Percentiles rank a stretch among this genome's conserved stretches.
Conservation (phyloP, 2,888 invertebrate genomes). For the Syrphus vitripennis region DNA sequence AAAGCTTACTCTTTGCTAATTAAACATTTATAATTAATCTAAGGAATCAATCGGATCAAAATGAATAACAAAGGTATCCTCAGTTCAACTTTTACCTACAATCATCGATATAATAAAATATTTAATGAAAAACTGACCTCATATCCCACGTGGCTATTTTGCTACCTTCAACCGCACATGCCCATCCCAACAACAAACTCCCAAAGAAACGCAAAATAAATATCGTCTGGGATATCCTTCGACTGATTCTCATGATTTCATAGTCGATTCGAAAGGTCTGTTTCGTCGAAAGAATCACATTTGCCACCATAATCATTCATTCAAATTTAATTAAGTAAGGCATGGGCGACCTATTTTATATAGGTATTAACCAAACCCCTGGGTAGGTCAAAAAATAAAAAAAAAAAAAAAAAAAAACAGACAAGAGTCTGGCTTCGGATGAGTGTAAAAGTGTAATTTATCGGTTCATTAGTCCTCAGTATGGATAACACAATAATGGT, state of each 20-base stretch:
- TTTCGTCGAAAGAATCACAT: neutral
- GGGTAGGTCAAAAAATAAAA: neutral
- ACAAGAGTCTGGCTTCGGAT: neutral
- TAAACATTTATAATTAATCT: neutral
- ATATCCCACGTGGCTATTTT: neutral
- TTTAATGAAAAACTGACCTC: neutral
- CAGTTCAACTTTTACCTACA: neutral
- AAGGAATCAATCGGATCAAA: neutral
- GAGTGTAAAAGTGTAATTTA: slow-evolving; percentile 62
- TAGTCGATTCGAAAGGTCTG: neutral
- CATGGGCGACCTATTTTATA: slow-evolving; percentile 29
- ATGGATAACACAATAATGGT: slow-evolving; percentile 48
- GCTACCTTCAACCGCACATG: neutral
- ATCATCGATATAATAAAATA: neutral
- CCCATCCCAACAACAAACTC: neutral
- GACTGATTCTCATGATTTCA: slow-evolving; percentile 17
- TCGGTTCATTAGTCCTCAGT: slow-evolving; percentile 61
- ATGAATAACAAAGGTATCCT: neutral
- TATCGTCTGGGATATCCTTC: neutral
- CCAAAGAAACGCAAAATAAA: neutral
- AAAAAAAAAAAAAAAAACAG: neutral
- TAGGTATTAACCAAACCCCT: slow-evolving; percentile 41
- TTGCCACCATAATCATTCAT: slow-evolving; percentile 41
- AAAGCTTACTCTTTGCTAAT: neutral
- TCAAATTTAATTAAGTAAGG: slow-evolving; percentile 50